A percentile compares a stretch with the other conserved stretches of the same genome.
Evolutionary conservation across 1,140 invertebrate genomes (phyloP).

Genomic region (Tenebrio molitor): DNA sequence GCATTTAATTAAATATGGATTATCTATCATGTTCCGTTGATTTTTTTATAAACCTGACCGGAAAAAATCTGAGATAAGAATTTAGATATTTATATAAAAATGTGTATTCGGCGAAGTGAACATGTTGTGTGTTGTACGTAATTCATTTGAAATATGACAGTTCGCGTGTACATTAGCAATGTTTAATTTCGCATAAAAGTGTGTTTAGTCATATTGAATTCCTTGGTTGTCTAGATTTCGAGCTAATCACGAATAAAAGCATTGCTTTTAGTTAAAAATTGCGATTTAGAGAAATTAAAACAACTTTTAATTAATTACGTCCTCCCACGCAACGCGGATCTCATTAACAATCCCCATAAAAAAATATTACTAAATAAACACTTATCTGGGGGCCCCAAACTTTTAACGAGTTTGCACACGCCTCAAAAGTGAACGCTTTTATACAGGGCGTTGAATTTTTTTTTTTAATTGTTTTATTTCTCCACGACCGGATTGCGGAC

Average conservation of each 20-base stretch:
- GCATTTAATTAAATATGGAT: no score
- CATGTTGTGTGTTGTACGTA: background rate
- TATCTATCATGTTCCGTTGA: no score
- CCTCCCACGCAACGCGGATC: slow-evolving; percentile 30
- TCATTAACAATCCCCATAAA: slow-evolving; percentile 36
- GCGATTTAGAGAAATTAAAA: slow-evolving; percentile 30
- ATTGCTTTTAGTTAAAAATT: slow-evolving; percentile 28
- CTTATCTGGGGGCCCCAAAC: slow-evolving; percentile 26
- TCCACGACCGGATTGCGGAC: slow-evolving; percentile 17
- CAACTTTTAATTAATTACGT: slow-evolving; percentile 38
- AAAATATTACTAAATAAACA: slow-evolving; percentile 39
- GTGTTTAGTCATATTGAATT: slow-evolving; percentile 5
- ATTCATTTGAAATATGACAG: slow-evolving; percentile 11
- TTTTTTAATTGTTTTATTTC: slow-evolving; percentile 18
- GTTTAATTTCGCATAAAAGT: slow-evolving; percentile 18
- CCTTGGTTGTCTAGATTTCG: slow-evolving; percentile 1
- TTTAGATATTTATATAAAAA: background rate
- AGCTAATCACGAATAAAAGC: slow-evolving; percentile 9
- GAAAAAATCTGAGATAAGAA: no score
- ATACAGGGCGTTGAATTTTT: slow-evolving; percentile 31
- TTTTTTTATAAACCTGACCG: no score
- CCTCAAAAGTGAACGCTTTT: background rate
- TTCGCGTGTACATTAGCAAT: background rate
- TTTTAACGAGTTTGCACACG: slow-evolving; percentile 38
- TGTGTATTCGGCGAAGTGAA: background rate